phyloP scores from a whole-genome alignment of 2,113 vertebrate genomes.

The Condylura cristata region DNA sequence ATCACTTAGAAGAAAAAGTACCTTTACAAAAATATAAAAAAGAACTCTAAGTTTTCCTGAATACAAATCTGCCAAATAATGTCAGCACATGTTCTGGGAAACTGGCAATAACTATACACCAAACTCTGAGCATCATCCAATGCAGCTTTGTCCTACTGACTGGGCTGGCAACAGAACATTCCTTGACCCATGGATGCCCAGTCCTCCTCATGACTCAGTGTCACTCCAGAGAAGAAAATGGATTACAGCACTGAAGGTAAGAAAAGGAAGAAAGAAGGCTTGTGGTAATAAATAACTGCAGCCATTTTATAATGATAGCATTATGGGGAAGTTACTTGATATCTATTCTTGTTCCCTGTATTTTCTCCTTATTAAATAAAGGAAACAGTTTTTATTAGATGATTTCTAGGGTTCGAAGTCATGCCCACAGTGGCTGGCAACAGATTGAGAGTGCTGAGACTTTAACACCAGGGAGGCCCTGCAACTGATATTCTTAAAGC shows the following conservation, averaged over 20 bases:
- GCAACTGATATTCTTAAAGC: conserved; percentile 1
- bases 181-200: neutral
- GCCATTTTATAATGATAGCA: neutral
- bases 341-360: neutral
- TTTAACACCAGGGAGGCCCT: neutral
- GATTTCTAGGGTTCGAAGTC: neutral
- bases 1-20: neutral
- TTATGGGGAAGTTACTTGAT: neutral
- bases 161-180: neutral
- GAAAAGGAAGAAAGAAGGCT: neutral
- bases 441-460: neutral
- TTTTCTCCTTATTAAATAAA: conserved; percentile 28
- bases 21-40: neutral
- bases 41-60: neutral
- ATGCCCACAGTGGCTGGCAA: no score
- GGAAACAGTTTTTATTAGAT: neutral
- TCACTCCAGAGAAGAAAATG: neutral
- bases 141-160: neutral
- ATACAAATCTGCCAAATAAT: conserved; percentile 10
- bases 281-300: neutral
- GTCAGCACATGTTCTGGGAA: neutral
- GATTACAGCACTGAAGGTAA: neutral
- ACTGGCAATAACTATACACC: neutral
- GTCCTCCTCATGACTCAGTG: neutral
- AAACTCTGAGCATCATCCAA: neutral